Percentiles rank a stretch among this genome's conserved stretches.
Conservation (phyloP, 2,888 invertebrate species). For the Limenitis camilla region DNA sequence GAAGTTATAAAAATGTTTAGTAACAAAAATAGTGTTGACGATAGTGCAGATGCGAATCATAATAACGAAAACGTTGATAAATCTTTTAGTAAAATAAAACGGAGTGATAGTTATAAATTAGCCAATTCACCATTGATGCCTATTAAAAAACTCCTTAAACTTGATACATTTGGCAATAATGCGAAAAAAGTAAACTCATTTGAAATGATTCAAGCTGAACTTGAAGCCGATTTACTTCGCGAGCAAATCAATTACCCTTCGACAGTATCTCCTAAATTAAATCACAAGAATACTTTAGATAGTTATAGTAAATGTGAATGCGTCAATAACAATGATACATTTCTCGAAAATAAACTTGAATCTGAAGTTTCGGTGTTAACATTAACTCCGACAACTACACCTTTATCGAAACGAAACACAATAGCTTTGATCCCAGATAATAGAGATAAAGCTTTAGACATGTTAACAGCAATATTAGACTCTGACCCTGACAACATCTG, state of each 20-base stretch:
- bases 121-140: conserved; percentile 83
- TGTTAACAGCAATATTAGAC: conserved; percentile 64
- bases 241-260: conserved; percentile 82
- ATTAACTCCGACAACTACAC: conserved; percentile 62
- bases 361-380: conserved; percentile 55
- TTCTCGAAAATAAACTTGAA: conserved; percentile 52
- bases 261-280: conserved; percentile 75
- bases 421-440: conserved; percentile 55
- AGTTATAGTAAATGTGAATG: conserved; percentile 53
- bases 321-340: conserved; percentile 38
- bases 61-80: conserved; percentile 38
- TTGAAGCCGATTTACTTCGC: conserved; percentile 76
- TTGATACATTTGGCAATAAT: conserved; percentile 61
- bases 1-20: conserved; percentile 69
- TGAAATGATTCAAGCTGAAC: conserved; percentile 76
- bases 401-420: conserved; percentile 58
- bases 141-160: conserved; percentile 76
- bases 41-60: conserved; percentile 30
- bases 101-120: conserved; percentile 88
- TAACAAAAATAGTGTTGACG: conserved; percentile 41
- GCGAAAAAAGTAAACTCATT: conserved; percentile 67
- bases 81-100: conserved; percentile 76
- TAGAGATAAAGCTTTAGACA: conserved; percentile 57
- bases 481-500: conserved; percentile 64
- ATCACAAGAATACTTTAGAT: conserved; percentile 43